Evolutionary conservation across 2,113 vertebrate species (phyloP).

Genomic region (Stercorarius parasiticus): DNA sequence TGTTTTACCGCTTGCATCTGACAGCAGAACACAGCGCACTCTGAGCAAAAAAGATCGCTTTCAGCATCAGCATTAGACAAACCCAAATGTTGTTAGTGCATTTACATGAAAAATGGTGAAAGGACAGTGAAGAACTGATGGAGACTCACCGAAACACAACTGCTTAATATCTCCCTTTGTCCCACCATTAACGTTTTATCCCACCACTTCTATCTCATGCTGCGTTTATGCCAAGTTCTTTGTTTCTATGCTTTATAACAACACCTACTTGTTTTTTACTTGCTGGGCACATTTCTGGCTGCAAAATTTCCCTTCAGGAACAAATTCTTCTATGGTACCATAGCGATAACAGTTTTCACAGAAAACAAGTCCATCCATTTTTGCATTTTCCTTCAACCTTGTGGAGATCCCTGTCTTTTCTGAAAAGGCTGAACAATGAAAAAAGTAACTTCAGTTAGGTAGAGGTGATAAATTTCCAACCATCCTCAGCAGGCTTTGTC

Average conservation of each 20-base stretch:
- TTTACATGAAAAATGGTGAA: neutral
- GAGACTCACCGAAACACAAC: neutral
- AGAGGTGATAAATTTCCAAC: neutral
- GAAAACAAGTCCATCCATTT: slow-evolving; percentile 78
- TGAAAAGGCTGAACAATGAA: slow-evolving; percentile 74
- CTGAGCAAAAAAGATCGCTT: neutral
- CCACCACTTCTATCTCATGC: neutral
- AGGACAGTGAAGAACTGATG: neutral
- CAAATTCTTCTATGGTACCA: slow-evolving; percentile 78
- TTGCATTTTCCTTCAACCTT: slow-evolving; percentile 75
- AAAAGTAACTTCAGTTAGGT: neutral
- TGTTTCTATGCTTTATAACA: neutral
- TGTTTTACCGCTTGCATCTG: neutral
- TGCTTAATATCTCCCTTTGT: neutral
- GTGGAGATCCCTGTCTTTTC: slow-evolving; percentile 75
- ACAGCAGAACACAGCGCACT: neutral
- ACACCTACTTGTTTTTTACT: slow-evolving; percentile 82
- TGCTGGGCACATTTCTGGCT: slow-evolving; percentile 82
- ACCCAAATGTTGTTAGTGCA: neutral
- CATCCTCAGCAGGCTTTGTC: neutral
- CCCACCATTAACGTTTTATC: neutral
- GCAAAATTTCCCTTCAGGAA: slow-evolving; percentile 80
- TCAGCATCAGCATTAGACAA: neutral
- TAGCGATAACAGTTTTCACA: slow-evolving; percentile 83
- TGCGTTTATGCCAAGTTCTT: neutral